phyloP scores from a whole-genome alignment of 1,140 invertebrate species.

The Mizuhopecten yessoensis region DNA sequence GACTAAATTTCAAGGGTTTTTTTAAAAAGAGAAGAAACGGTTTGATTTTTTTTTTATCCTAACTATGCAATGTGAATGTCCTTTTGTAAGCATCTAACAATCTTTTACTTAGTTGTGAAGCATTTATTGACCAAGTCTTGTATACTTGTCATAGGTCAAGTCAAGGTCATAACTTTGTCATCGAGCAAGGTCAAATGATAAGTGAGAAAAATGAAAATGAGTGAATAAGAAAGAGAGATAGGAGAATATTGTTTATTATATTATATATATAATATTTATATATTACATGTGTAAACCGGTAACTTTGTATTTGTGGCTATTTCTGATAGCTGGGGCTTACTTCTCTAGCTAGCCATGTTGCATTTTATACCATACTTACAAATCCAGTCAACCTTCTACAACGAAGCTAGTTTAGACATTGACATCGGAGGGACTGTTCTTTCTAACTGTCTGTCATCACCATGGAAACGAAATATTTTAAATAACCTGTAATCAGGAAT shows the following conservation, averaged over 20 bases:
- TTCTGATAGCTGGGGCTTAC: neutral
- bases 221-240: neutral
- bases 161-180: neutral
- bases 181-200: neutral
- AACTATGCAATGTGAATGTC: conserved; percentile 3
- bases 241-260: neutral
- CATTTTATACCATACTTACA: neutral
- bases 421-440: neutral
- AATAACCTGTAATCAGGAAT: neutral
- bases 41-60: neutral
- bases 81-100: neutral
- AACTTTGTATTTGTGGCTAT: neutral
- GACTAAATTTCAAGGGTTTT: neutral
- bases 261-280: neutral
- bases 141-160: neutral
- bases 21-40: neutral
- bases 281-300: neutral
- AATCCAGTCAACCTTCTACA: conserved; percentile 5
- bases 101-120: neutral
- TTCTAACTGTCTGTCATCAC: neutral
- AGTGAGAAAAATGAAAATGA: neutral
- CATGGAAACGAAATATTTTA: conserved; percentile 14
- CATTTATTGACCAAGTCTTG: neutral
- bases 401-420: conserved; percentile 1
- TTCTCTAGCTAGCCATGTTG: neutral